Conservation (phyloP, 53 echinoderm and acorn worm genomes). For the Luidia sarsii region DNA sequence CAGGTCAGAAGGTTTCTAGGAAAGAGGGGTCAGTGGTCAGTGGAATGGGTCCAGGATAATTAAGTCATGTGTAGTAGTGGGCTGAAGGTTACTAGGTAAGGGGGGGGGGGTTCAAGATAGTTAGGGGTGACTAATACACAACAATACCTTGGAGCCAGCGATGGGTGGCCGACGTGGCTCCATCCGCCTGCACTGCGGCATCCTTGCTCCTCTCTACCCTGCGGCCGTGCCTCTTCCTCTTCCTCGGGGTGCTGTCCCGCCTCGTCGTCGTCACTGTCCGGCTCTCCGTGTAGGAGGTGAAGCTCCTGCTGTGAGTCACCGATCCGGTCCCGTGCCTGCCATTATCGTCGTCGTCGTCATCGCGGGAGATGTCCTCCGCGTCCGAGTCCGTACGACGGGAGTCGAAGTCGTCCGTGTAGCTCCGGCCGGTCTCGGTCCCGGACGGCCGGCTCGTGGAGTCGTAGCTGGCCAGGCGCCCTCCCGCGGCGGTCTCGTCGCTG, state of each 20-base stretch:
- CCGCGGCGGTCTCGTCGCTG: conserved; percentile 20
- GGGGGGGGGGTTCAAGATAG: too few species aligned
- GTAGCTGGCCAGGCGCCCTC: not conserved
- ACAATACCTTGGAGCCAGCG: conserved; percentile 59
- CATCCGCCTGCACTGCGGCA: conserved; percentile 60
- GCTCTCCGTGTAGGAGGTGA: conserved; percentile 60
- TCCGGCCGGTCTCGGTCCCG: conserved; percentile 6
- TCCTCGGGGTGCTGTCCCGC: conserved; percentile 44
- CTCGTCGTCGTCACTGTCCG: conserved; percentile 45
- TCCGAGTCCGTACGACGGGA: conserved; percentile 60
- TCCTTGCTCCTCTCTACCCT: conserved; percentile 13
- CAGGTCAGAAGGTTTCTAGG: too few species aligned
- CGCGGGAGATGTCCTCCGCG: conserved; percentile 43
- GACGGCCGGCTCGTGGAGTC: not conserved
- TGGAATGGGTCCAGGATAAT: too few species aligned
- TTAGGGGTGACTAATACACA: too few species aligned
- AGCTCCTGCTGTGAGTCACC: conserved; percentile 52
- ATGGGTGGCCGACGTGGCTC: conserved; percentile 41
- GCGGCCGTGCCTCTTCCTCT: conserved; percentile 2
- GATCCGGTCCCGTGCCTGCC: conserved; percentile 31
- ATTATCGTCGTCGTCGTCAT: conserved; percentile 15
- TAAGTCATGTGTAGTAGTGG: too few species aligned
- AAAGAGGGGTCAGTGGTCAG: not conserved
- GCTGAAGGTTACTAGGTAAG: too few species aligned
- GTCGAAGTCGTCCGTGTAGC: conserved; percentile 67